Conservation (phyloP, 2,113 vertebrate species). For the Lasiurus cinereus region DNA sequence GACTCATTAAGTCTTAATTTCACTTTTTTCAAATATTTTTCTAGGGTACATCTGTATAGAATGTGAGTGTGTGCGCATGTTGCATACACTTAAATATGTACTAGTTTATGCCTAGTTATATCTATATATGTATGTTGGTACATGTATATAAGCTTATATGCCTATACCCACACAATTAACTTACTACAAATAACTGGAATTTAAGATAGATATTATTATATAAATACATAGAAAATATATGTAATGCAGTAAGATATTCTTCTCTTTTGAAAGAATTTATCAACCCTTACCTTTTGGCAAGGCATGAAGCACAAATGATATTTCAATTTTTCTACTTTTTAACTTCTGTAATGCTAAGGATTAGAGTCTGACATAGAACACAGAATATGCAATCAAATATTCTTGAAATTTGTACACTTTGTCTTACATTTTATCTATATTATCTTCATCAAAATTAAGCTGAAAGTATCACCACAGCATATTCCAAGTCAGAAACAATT, state of each 20-base stretch:
- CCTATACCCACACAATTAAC: not conserved
- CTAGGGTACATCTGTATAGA: not conserved
- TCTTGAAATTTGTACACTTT: not conserved
- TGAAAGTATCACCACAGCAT: not conserved
- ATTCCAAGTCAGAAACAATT: not conserved
- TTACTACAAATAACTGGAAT: not conserved
- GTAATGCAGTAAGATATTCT: not conserved
- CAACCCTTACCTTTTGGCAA: not conserved
- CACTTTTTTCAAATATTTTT: not conserved
- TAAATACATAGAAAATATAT: not conserved
- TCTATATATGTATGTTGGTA: not conserved
- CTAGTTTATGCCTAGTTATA: not conserved
- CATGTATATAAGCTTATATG: not conserved
- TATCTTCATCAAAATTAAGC: not conserved
- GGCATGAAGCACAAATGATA: not conserved
- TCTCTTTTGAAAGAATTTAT: not conserved
- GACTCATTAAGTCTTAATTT: not conserved
- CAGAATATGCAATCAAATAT: not conserved
- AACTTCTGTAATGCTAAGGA: not conserved
- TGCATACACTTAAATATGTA: not conserved
- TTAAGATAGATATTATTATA: not conserved
- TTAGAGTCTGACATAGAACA: not conserved
- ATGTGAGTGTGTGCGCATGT: not conserved
- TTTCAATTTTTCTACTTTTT: not conserved
- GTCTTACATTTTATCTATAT: not conserved